phyloP scores from a whole-genome alignment of 2,113 vertebrate genomes.

The Vulpes ferrilata region DNA sequence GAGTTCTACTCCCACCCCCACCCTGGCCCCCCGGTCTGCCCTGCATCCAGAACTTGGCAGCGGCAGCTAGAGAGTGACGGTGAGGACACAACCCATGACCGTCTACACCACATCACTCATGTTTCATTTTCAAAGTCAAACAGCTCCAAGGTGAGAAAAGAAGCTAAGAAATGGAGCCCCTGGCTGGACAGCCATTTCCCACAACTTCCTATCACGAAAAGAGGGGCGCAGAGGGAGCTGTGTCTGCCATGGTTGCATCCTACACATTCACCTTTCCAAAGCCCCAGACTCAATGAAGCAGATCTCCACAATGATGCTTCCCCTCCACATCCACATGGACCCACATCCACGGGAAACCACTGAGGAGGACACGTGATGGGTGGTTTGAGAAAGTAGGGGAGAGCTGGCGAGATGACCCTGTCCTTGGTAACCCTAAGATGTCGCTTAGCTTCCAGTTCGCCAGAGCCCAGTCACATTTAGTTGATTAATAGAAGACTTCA shows the following conservation, averaged over 20 bases:
- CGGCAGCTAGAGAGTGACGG: not conserved
- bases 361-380: not conserved
- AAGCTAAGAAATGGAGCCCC: not conserved
- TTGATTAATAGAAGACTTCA: not conserved
- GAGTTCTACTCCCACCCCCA: not conserved
- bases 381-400: no score
- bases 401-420: not conserved
- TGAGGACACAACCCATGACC: rapidly evolving
- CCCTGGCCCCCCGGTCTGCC: rapidly evolving
- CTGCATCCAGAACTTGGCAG: not conserved
- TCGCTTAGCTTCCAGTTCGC: no score
- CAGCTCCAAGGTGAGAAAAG: not conserved
- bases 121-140: not conserved
- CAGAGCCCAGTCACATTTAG: not conserved
- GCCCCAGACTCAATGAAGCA: not conserved
- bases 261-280: not conserved
- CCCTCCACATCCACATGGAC: not conserved
- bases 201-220: not conserved
- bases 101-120: rapidly evolving
- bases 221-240: rapidly evolving
- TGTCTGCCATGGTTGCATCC: not conserved
- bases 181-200: not conserved
- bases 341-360: not conserved
- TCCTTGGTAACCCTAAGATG: not conserved
- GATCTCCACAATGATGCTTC: not conserved